phyloP scores from a whole-genome alignment of 2,797 vertebrate genomes.

The Sebastes minor region DNA sequence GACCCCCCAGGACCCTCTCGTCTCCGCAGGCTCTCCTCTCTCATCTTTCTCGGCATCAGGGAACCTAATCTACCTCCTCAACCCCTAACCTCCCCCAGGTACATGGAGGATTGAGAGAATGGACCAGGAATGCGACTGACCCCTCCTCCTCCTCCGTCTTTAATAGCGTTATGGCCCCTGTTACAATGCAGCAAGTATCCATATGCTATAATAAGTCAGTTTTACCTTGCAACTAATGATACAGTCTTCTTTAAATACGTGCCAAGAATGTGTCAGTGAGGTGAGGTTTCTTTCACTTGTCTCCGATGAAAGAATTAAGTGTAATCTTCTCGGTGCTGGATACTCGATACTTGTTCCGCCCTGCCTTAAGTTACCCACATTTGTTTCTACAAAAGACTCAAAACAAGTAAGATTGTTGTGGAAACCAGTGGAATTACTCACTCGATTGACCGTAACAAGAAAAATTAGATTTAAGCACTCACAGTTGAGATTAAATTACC shows the following conservation, averaged over 20 bases:
- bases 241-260: not conserved
- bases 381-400: conserved; percentile 23
- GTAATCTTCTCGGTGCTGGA: conserved; percentile 11
- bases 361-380: not conserved
- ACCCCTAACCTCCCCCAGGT: conserved; percentile 70
- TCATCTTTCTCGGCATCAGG: conserved; percentile 74
- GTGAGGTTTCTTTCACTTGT: conserved; percentile 19
- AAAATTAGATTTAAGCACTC: not conserved
- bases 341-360: conserved; percentile 6
- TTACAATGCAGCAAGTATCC: conserved; percentile 11
- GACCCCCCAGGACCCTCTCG: conserved; percentile 44
- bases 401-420: conserved; percentile 28
- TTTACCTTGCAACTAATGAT: conserved; percentile 21
- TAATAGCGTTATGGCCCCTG: conserved; percentile 16
- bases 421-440: conserved; percentile 18
- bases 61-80: conserved; percentile 74
- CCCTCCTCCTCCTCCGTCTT: conserved; percentile 39
- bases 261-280: conserved; percentile 27
- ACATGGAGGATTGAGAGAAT: conserved; percentile 66
- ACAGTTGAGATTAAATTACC: conserved; percentile 16
- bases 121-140: conserved; percentile 66
- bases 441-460: not conserved
- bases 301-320: not conserved
- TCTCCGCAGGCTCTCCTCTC: conserved; percentile 56
- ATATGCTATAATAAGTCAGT: not conserved